phyloP scores from a whole-genome alignment of 1,140 invertebrate species.

The Zaprionus nigranus region DNA sequence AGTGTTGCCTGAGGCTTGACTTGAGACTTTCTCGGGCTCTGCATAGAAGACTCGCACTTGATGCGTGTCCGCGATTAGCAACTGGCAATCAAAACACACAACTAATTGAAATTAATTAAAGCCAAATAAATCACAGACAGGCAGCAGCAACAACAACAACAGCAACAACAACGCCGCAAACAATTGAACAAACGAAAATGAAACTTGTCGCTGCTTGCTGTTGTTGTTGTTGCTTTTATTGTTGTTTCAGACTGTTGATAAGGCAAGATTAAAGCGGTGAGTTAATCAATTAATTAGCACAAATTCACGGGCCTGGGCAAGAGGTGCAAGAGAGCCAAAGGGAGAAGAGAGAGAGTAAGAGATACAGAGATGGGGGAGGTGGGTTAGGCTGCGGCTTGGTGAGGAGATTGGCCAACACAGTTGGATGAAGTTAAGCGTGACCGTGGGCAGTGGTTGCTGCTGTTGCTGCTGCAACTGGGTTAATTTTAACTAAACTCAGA shows the following conservation, averaged over 20 bases:
- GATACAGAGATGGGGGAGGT: background rate
- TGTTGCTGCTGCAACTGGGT: constrained; percentile 60
- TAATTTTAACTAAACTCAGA: constrained; percentile 40
- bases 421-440: constrained; percentile 67
- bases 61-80: constrained; percentile 7
- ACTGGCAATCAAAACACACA: constrained; percentile 39
- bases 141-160: background rate
- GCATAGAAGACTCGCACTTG: background rate
- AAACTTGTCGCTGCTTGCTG: constrained; percentile 18
- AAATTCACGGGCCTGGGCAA: background rate
- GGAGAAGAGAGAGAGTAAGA: background rate
- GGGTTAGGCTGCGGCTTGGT: constrained; percentile 1
- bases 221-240: background rate
- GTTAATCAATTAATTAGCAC: constrained; percentile 57
- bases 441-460: constrained; percentile 42
- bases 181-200: constrained; percentile 32
- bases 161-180: constrained; percentile 2
- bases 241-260: constrained; percentile 24
- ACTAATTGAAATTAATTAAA: constrained; percentile 75
- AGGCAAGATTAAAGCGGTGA: constrained; percentile 27
- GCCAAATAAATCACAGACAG: constrained; percentile 66
- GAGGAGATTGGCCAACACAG: constrained; percentile 64
- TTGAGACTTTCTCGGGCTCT: background rate
- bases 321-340: background rate
- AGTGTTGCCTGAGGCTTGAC: background rate